Base-by-base conservation (phyloP, 2,888 invertebrate genomes). In the Drosophila peninsularis region DNA sequence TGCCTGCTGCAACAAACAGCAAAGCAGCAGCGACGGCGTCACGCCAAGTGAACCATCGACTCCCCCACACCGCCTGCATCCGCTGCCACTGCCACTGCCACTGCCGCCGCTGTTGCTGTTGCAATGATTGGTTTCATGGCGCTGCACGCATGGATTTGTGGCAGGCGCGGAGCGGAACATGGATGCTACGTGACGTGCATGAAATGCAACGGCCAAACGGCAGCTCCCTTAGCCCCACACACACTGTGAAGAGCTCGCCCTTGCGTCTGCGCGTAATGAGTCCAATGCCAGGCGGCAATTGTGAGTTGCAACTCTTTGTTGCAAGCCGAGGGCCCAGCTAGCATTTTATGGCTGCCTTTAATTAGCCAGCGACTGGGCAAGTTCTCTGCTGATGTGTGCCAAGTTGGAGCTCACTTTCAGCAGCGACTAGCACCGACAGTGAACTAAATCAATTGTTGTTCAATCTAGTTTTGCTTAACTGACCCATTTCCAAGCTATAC, bases 111-210 rank as follows among this genome's bases (percentile, higher is more conserved):
- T 30, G 19, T 45, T 34, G 19, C 47, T 34, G 13, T 45, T 76
- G 73, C 71, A 73, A 73, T 79, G 76, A 67, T 73, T 81, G 79
- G 70, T 70, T 80, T 71, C 64, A 76, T 55, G 44, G 72, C 66
- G 63, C 34, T 57, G 68, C 78, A 75, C 67, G 74, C 74, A 74
- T 63, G 62, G 21, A 54, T 50, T 62, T 70, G 56, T 58, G 54
- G 49, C 27, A 44, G 58, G 37, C 45, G 41, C 19, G 60, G 36
- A 54, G 60, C 45, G 76, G 60, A 57, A 73, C 70, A 61, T 45
- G 62, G 62, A 47, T 78, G 63, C 70, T 76, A 88, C 82, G 87
- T 88, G 82, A 70, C 50, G 81, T 42, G 87, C 78, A 86, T 86
- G 80, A 80, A 77, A 86, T 88, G 62, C 72, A 62, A 55, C 44